Evolutionary conservation across 2,888 invertebrate genomes (phyloP).

Genomic region (Cordylochernes scorpioides): DNA sequence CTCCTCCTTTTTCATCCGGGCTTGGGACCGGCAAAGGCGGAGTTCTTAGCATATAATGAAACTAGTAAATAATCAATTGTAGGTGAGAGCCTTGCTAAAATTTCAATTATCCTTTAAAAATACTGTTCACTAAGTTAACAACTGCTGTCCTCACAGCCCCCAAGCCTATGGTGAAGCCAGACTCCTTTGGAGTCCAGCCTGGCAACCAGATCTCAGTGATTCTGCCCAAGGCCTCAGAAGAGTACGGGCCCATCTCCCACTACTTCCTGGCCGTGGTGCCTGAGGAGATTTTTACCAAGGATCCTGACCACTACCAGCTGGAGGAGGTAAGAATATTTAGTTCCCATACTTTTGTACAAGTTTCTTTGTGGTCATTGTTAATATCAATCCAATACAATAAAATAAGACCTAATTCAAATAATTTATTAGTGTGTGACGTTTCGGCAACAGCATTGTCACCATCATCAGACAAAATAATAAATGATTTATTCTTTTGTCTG

Average conservation of each 20-base stretch:
- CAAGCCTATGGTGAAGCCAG: constrained; percentile 80
- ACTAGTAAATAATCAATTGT: too few species aligned
- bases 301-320: constrained; percentile 16
- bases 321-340: constrained; percentile 14
- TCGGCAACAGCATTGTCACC: too few species aligned
- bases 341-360: background rate
- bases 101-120: too few species aligned
- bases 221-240: constrained; percentile 81
- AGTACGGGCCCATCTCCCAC: constrained; percentile 89
- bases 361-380: too few species aligned
- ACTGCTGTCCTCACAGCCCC: constrained; percentile 34
- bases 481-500: too few species aligned
- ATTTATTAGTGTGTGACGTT: background rate
- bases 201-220: constrained; percentile 39
- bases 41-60: too few species aligned
- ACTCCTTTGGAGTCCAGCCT: constrained; percentile 21
- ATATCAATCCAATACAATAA: too few species aligned
- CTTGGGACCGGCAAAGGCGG: too few species aligned
- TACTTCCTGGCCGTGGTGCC: constrained; percentile 89
- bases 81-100: too few species aligned
- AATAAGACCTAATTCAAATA: background rate
- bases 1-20: too few species aligned
- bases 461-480: too few species aligned
- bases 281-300: constrained; percentile 38
- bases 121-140: too few species aligned